Base-by-base conservation (phyloP, 1,140 invertebrate species). In the Sarcophaga peregrina region DNA sequence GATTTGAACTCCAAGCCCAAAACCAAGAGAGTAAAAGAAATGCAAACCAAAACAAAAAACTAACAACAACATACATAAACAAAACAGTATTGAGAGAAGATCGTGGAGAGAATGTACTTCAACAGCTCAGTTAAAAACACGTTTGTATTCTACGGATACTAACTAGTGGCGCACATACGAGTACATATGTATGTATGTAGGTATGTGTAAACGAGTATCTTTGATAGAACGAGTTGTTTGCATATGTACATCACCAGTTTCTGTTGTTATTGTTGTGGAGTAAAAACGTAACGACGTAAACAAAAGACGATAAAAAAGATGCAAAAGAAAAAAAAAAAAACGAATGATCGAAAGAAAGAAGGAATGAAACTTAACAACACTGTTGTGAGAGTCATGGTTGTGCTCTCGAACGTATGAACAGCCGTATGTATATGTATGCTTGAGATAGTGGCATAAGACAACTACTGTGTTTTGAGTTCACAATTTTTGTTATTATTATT, bases 141-240 rank as follows among this genome's bases (percentile, higher is more conserved):
- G 10, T n/a, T 68, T 68, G 15, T n/a, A 76, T 46, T 76, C 74
- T 76, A 48, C 17, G 50, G 20, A 78, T 47, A 76, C 46, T 48
- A 17, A 50, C 48, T 48, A n/a, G 58, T 11, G 62, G 62, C 20
- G 10, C 9, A n/a, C 10, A 46, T 25, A 50, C n/a, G 75, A n/a
- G n/a, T n/a, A n/a, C 50, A 78, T 52, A 11, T 0, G 17, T 25
- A 72, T 20, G 6, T 72, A 25, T 20, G 58, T 15, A 9, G 62
- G 8, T 3, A 78, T 15, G 37, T 50, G 50, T 47, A 50, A 11
- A 50, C 45, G 50, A 52, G 75, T 78, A 78, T 78, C 25, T 37
- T 50, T 45, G 75, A 25, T 52, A 78, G 75, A 78, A 78, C 75
- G 75, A 78, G 75, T 78, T 78, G 48, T 50, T 7, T 10, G n/a